These are phyloP conservation scores for Lophius piscatorius DNA, from an alignment of 2,113 vertebrate species.

Conservation along the genomic window DNA sequence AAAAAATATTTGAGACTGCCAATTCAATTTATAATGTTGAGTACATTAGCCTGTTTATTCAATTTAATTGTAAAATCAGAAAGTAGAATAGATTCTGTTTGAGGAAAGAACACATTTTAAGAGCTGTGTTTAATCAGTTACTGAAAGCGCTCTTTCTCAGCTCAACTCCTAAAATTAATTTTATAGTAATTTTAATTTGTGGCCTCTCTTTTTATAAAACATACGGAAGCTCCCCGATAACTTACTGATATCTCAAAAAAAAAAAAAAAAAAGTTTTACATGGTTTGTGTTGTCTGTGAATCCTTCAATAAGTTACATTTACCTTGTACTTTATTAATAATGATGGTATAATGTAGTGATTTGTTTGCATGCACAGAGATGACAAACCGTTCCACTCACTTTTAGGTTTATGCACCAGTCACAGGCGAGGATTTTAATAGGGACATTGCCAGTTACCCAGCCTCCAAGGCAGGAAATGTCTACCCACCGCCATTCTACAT, in stretches of 20 bases:
- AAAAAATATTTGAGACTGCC: conserved; percentile 31
- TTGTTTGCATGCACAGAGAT: conserved; percentile 5
- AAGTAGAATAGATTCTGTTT: conserved; percentile 29
- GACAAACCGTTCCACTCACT: background rate
- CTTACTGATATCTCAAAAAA: background rate
- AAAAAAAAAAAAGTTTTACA: no score
- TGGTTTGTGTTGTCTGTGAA: background rate
- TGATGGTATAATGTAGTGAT: background rate
- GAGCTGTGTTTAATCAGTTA: conserved; percentile 12
- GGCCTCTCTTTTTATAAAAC: background rate
- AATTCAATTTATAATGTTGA: conserved; percentile 28
- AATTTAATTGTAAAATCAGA: conserved; percentile 46
- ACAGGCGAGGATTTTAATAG: conserved; percentile 92
- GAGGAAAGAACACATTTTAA: conserved; percentile 18
- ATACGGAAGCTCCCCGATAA: background rate
- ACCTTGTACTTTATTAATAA: background rate
- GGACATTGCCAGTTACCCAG: conserved; percentile 84
- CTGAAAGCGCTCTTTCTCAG: no score
- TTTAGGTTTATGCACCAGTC: conserved; percentile 89
- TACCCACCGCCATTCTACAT: conserved; percentile 90
- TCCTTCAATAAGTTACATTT: background rate
- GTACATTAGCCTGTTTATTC: conserved; percentile 22
- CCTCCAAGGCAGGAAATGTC: conserved; percentile 85
- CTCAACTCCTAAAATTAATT: no score
- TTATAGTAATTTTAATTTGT: no score